Evolutionary conservation across 2,113 vertebrate genomes (phyloP).

Genomic region (Mellivora capensis): DNA sequence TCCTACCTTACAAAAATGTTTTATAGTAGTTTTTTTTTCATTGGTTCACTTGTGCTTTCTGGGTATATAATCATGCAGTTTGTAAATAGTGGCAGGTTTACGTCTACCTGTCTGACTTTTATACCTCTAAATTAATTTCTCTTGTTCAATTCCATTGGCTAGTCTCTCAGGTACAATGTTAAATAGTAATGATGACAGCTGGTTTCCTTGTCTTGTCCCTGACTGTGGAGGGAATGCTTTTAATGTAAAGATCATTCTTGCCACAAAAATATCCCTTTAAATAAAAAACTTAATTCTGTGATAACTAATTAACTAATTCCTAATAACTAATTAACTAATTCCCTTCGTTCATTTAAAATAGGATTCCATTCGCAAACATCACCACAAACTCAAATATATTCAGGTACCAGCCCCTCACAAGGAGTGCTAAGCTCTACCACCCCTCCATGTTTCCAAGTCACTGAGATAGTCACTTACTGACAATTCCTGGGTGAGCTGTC

Average conservation of each 20-base stretch:
- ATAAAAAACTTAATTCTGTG: neutral
- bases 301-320: too few relatives aligned
- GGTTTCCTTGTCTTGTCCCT: neutral
- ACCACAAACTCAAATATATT: neutral
- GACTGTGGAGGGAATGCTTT: neutral
- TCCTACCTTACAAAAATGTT: neutral
- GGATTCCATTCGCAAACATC: neutral
- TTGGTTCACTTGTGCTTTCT: neutral
- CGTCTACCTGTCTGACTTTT: neutral
- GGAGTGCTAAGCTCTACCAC: neutral
- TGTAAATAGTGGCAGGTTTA: neutral
- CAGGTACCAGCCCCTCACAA: neutral
- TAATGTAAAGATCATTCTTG: neutral
- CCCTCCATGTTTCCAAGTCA: neutral
- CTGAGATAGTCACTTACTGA: conserved; percentile 79
- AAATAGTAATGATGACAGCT: neutral
- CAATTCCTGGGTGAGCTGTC: conserved; percentile 91
- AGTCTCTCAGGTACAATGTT: neutral
- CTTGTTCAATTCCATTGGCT: neutral
- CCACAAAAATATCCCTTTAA: neutral
- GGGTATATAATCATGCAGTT: neutral
- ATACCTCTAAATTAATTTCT: neutral
- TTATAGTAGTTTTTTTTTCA: neutral
- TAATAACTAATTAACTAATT: too few relatives aligned
- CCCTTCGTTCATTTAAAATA: neutral